Conservation (phyloP, 92 coral and sea anemone genomes). For the Scolanthus callimorphus region DNA sequence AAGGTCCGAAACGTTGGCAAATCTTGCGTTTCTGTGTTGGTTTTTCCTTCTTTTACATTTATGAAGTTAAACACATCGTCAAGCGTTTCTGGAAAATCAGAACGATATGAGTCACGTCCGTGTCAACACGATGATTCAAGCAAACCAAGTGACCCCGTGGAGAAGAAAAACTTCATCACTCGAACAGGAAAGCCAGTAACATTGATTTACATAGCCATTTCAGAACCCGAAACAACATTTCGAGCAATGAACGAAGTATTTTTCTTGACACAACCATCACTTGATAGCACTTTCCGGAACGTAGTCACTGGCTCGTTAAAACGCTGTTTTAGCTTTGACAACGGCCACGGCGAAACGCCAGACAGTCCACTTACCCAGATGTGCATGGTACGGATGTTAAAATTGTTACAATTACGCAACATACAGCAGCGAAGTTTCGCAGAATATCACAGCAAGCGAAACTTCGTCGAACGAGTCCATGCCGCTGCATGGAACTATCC, state of each 20-base stretch:
- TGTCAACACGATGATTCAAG: no score
- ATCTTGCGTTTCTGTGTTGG: no score
- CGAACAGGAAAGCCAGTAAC: constrained; percentile 45
- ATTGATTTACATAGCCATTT: constrained; percentile 30
- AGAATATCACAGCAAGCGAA: constrained; percentile 54
- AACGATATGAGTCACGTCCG: no score
- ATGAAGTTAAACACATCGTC: no score
- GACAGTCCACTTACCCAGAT: constrained; percentile 52
- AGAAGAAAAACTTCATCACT: no score
- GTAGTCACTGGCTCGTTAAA: constrained; percentile 29
- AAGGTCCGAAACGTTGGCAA: no score
- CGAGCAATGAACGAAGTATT: constrained; percentile 55
- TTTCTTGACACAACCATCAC: constrained; percentile 23
- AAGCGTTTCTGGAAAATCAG: no score
- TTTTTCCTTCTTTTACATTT: no score
- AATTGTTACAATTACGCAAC: constrained; percentile 12
- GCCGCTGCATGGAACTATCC: constrained; percentile 47
- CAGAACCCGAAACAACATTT: constrained; percentile 45
- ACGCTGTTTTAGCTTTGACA: constrained; percentile 33
- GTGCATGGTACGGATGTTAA: constrained; percentile 41
- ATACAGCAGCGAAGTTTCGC: no score
- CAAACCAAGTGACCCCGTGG: no score
- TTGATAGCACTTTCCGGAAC: constrained; percentile 39
- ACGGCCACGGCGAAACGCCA: constrained; percentile 53
- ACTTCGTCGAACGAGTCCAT: constrained; percentile 56